Evolutionary conservation across 1,140 invertebrate genomes (phyloP).

Genomic region (Teleopsis dalmanni): DNA sequence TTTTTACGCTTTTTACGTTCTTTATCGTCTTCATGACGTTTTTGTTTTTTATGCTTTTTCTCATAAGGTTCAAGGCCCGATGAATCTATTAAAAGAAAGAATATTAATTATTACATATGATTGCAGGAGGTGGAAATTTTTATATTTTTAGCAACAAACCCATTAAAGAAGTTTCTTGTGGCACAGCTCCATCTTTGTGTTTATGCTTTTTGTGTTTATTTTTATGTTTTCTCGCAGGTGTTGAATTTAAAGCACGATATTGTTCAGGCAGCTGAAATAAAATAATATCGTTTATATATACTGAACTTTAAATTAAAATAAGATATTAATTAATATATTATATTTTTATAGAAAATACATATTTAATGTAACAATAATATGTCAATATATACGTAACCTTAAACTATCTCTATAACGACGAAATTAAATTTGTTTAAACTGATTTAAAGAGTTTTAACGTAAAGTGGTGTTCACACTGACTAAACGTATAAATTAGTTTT

Average conservation of each 20-base stretch:
- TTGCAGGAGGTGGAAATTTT: no score
- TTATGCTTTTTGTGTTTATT: slow-evolving; percentile 94
- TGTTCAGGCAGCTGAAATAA: slow-evolving; percentile 80
- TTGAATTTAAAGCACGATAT: slow-evolving; percentile 86
- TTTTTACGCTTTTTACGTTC: slow-evolving; percentile 91
- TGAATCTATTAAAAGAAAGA: slow-evolving; percentile 48
- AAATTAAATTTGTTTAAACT: no score
- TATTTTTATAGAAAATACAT: no score
- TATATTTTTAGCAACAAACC: slow-evolving; percentile 40
- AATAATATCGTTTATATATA: no score
- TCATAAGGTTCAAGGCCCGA: slow-evolving; percentile 73
- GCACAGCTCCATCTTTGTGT: slow-evolving; percentile 73
- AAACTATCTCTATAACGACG: no score
- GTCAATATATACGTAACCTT: no score
- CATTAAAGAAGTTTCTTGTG: slow-evolving; percentile 59
- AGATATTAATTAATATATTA: no score
- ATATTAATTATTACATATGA: not conserved
- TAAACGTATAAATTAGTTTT: no score
- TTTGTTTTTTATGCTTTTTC: slow-evolving; percentile 94
- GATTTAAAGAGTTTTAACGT: no score
- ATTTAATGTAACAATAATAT: no score
- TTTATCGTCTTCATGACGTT: slow-evolving; percentile 88
- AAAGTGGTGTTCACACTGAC: no score
- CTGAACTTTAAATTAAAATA: not conserved
- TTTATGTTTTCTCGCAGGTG: slow-evolving; percentile 86